Base-by-base conservation (phyloP, 2,888 invertebrate species). In the Hemaris fuciformis region DNA sequence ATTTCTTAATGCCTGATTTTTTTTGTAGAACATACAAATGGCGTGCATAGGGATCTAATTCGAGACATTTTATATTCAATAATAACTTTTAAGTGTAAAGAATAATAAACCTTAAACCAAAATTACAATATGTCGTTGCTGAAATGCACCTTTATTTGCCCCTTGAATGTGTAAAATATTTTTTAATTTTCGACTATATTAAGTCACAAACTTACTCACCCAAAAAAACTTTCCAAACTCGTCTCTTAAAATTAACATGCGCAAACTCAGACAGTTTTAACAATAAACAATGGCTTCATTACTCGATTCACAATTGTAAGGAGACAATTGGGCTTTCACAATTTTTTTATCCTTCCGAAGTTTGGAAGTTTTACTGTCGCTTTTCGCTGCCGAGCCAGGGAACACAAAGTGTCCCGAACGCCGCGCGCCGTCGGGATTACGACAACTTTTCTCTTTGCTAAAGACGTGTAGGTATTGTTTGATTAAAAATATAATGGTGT, bases 351-450 rank as follows among this genome's bases (percentile, higher is more conserved):
- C 48, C 31, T 31, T 38, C 38, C 15, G 10, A 53, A 53, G 53
- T 53, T 53, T 6, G 53, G 8, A 10, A 31, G 53, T 53, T 53
- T 31, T 15, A 27, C 46, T 23, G 46, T n/a, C 13, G 45, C 59
- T 59, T 59, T 38, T 34, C 20, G 60, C 23, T 60, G 41, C 38
- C 25, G 41, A 60, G 48, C 60, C 41, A 41, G 38, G 48, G 60
- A 60, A 60, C 60, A 60, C 48, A 53, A 53, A 60, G 38, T 53
- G 31, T 53, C 38, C 22, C 18, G 38, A 60, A n/a, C n/a, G n/a
- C n/a, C n/a, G 34, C 48, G 23, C 59, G 59, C 60, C 60, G 34
- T 53, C 18, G 48, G 60, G 60, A 60, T 60, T 60, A 53, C 23
- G 22, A 34, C 15, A 60, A 60, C 48, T 60, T 53, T 59, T 34